Evolutionary conservation across 1,140 invertebrate genomes (phyloP).

Genomic region (Drosophila pseudoobscura): DNA sequence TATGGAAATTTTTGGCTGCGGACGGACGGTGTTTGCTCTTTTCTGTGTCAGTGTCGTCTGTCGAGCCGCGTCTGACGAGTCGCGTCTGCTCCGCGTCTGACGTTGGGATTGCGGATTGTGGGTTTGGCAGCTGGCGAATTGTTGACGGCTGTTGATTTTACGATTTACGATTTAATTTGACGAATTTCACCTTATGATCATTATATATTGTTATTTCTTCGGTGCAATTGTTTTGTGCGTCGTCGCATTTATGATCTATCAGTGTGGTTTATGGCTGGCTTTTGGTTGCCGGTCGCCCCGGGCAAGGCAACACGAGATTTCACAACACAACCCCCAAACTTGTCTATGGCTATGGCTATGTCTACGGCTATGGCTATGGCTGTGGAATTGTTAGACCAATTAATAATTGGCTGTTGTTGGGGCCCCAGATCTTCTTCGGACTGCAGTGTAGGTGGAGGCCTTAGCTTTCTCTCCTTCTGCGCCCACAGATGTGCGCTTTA

Average conservation of each 20-base stretch:
- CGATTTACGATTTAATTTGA: conserved; percentile 62
- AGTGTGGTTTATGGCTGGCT: conserved; percentile 46
- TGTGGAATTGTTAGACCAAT: conserved; percentile 59
- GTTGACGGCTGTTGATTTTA: conserved; percentile 42
- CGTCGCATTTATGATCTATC: conserved; percentile 67
- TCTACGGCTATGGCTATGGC: conserved; percentile 13
- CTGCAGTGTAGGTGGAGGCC: conserved; percentile 34
- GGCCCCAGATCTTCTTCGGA: not conserved
- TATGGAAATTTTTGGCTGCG: conserved; percentile 57
- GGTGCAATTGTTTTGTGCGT: conserved; percentile 71
- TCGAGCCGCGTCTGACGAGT: not conserved
- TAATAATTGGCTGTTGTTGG: conserved; percentile 44
- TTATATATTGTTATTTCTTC: conserved; percentile 55
- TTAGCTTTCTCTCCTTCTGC: conserved; percentile 61
- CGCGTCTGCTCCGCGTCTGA: conserved; percentile 38
- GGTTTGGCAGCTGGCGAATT: conserved; percentile 63
- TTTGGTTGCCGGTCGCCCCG: not conserved
- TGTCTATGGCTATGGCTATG: conserved; percentile 18
- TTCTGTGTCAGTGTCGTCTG: conserved; percentile 68
- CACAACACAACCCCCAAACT: conserved; percentile 42
- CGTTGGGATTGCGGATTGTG: conserved; percentile 46
- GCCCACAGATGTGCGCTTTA: conserved; percentile 61
- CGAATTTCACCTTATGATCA: conserved; percentile 47
- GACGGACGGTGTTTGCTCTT: conserved; percentile 15
- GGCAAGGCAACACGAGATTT: conserved; percentile 58